Percentiles rank a stretch among this genome's conserved stretches.
Conservation (phyloP, 2,797 vertebrate species). For the Dendrocincla tyrannina region DNA sequence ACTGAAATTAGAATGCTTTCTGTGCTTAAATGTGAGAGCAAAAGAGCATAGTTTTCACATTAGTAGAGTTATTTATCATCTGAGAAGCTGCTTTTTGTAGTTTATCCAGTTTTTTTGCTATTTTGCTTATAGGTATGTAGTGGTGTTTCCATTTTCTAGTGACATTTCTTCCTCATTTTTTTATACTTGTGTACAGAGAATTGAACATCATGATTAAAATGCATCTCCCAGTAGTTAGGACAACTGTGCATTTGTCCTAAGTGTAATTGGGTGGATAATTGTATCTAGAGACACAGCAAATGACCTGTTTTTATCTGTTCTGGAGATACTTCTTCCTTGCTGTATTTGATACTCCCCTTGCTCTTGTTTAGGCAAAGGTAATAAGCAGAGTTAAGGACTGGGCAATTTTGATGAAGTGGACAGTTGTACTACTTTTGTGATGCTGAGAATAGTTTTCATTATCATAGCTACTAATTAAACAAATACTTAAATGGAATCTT, state of each 20-base stretch:
- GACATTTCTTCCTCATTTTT: not conserved
- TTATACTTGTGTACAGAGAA: not conserved
- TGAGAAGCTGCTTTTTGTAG: not conserved
- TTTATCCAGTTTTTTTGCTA: not conserved
- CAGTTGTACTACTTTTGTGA: not conserved
- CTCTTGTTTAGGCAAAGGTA: not conserved
- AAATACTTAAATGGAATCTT: not conserved
- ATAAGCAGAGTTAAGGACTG: not conserved
- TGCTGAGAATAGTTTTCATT: not conserved
- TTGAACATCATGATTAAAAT: not conserved
- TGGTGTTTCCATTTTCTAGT: not conserved
- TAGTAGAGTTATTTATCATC: not conserved
- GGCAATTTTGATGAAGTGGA: not conserved
- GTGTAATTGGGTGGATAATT: conserved; percentile 30
- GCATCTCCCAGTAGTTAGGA: not conserved
- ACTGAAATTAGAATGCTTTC: not conserved
- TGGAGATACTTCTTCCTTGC: not conserved
- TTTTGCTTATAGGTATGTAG: not conserved
- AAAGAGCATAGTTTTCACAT: not conserved
- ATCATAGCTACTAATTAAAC: not conserved
- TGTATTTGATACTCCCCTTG: not conserved
- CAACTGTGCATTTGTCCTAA: not conserved
- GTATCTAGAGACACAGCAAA: not conserved
- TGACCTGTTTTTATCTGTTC: not conserved
- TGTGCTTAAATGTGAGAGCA: not conserved